Base-by-base conservation (phyloP, 2,797 vertebrate genomes). In the Falco peregrinus region DNA sequence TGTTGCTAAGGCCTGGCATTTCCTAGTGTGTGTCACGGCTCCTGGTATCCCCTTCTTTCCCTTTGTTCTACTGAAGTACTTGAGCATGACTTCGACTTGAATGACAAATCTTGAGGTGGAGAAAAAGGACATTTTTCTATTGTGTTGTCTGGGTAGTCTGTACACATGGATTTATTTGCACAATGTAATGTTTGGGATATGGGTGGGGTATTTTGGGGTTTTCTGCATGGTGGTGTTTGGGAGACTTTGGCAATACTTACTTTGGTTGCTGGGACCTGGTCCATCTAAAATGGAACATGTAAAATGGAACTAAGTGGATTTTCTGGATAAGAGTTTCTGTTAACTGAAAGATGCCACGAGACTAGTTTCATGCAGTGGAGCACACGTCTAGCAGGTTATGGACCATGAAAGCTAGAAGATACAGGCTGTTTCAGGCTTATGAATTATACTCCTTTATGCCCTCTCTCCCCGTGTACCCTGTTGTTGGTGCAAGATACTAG, bases 1-100 rank as follows among this genome's bases (percentile, higher is more conserved):
- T 87, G 70, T 87, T 94, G 37, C 82, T 80, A 63, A 80, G 92
- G 87, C 93, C 95, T 97, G 89, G 84, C 81, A 80, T 96, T 97
- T 94, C 92, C 81, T 54, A 37, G 63, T 9, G 29, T 94, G 84
- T 94, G 81, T 96, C 84, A 84, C 67, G 45, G 3, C 35, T 96
- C 45, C 59, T 2, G 9, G 41, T 81, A 78, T 90, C 64, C 56
- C 54, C 26, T 13, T 77, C 56, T 77, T 90, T 84, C 51, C 18
- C 48, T 85, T 96, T 89, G 81, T 84, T 97, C 59, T 82, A 4
- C 68, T 92, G n/a, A 57, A 60, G 45, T 29, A 25, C 33, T 70
- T 77, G 71, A 85, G 48, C 53, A 53, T 95, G 87, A 70, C 89
- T 87, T 85, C 0, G 14, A 77, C 53, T 74, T 57, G 63, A 80